Base-by-base conservation (phyloP, 64 coral and sea anemone species). In the Trachythela sp. region DNA sequence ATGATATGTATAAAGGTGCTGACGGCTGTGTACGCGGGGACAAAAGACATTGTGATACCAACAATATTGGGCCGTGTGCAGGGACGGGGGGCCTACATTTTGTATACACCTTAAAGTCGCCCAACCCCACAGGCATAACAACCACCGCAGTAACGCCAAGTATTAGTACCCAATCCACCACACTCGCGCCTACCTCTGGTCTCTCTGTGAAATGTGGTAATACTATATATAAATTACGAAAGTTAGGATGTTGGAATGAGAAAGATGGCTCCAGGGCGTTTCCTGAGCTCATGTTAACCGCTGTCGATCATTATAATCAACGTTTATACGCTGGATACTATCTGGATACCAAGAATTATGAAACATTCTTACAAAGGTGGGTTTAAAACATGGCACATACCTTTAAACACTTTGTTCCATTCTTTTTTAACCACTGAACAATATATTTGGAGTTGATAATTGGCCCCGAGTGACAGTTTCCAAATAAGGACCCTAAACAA, bases 1-100 rank as follows among this genome's bases (percentile, higher is more conserved):
- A 88, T 51, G 45, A 87, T 20, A 56, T 70, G 48, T 85, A 94
- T 85, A 88, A 88, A 32, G 11, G 45, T 14, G 86, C 92, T 3
- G 48, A 85, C 4, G 24, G 42, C 8, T 94, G 92, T 42, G 40
- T 50, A 13, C 24, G 13, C 11, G 92, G 33, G 13, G 37, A 80
- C 37, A 80, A 80, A 35, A 80, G 33, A 80, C 37, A 37, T 6
- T 80, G 75, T 38, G 37, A 80, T 39, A 15, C 30, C 0, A 36
- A 80, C 13, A 37, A 35, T 37, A 1, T 5, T 7, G 75, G 37
- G 2, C 15, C 8, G 13, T 80, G 75, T 39, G 75, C 75, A 0
- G 75, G 75, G 31, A 18, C 33, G 31, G 30, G 75, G 0, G 37
- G 75, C 13, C 13, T 35, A 35, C 75, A 80, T 18, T 80, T 80